Evolutionary conservation across 2,113 vertebrate genomes (phyloP).

Genomic region (Protobothrops flavoviridis): DNA sequence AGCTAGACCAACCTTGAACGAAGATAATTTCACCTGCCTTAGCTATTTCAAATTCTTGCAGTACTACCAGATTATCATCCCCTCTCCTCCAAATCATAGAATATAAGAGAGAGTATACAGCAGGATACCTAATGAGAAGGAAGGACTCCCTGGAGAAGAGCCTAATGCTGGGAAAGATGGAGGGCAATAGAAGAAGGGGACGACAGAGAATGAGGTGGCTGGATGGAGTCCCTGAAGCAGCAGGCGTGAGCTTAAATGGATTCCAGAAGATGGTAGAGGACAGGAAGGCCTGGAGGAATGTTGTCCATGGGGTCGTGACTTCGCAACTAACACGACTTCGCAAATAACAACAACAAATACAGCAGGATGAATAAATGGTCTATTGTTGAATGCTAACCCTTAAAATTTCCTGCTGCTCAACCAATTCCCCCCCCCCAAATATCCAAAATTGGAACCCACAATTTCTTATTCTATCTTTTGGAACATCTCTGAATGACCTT

Average conservation of each 20-base stretch:
- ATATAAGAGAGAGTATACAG: background rate
- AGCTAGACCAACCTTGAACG: background rate
- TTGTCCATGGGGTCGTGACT: no score
- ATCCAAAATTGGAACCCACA: background rate
- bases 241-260: no score
- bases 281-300: no score
- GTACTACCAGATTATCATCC: background rate
- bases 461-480: background rate
- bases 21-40: background rate
- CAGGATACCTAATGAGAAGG: background rate
- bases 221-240: no score
- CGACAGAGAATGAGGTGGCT: no score
- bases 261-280: no score
- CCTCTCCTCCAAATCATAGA: background rate
- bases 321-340: no score
- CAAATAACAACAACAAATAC: no score
- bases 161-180: no score
- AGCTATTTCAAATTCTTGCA: background rate
- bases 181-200: no score
- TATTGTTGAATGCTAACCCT: background rate
- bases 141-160: no score
- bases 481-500: background rate
- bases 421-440: background rate
- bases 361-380: background rate
- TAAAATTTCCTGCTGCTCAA: background rate